phyloP scores from a whole-genome alignment of 2,888 invertebrate species.

The Callosobruchus maculatus region DNA sequence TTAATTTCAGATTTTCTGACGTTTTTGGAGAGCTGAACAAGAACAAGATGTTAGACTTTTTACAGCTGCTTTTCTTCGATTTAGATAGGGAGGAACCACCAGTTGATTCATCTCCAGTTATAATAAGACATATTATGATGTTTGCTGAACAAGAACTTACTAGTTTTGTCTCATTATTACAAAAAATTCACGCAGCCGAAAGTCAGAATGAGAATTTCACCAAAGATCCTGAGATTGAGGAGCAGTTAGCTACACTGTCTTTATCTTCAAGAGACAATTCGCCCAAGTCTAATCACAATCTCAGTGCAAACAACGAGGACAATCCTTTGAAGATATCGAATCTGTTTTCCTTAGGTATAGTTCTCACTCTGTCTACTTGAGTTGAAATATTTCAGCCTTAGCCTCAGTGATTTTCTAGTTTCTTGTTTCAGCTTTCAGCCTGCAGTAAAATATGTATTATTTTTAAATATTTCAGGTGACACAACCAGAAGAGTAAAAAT shows the following conservation, averaged over 20 bases:
- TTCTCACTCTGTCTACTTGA: background rate
- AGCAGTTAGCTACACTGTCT: constrained; percentile 32
- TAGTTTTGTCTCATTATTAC: constrained; percentile 50
- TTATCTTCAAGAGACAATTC: constrained; percentile 34
- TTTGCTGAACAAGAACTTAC: constrained; percentile 66
- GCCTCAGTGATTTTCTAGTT: no score
- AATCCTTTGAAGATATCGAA: constrained; percentile 30
- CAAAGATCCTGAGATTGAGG: constrained; percentile 27
- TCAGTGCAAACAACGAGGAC: constrained; percentile 19
- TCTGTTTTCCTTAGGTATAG: constrained; percentile 34
- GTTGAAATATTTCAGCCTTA: no score
- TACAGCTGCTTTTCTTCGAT: constrained; percentile 64
- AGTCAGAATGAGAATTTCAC: background rate
- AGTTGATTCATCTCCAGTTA: constrained; percentile 49
- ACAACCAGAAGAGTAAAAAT: no score
- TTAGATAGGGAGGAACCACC: constrained; percentile 50
- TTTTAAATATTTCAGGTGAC: no score
- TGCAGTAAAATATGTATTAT: no score
- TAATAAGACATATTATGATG: constrained; percentile 62
- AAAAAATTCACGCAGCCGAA: background rate
- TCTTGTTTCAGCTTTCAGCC: no score
- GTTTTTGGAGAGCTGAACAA: constrained; percentile 78
- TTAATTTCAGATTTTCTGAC: constrained; percentile 69
- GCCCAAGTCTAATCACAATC: constrained; percentile 23
- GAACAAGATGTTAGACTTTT: constrained; percentile 71